Conservation (phyloP, 1,140 invertebrate species). For the Drosophila baimaii region DNA sequence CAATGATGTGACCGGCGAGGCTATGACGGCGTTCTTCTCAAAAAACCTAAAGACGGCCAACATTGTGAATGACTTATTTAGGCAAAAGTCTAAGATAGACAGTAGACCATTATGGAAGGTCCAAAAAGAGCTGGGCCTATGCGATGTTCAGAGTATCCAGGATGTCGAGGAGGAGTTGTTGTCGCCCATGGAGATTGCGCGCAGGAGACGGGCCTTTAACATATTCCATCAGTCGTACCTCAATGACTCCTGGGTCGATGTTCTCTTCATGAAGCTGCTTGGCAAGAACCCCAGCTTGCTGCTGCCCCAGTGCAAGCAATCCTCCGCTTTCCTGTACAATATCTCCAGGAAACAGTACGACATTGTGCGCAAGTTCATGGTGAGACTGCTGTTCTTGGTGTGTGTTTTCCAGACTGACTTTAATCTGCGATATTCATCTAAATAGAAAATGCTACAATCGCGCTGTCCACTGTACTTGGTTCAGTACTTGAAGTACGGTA, state of each 20-base stretch:
- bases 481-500: slow-evolving; percentile 59
- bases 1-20: slow-evolving; percentile 64
- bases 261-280: slow-evolving; percentile 70
- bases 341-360: slow-evolving; percentile 66
- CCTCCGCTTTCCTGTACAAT: slow-evolving; percentile 31
- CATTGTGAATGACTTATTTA: slow-evolving; percentile 45
- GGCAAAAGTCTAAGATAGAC: slow-evolving; percentile 45
- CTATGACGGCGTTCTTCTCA: slow-evolving; percentile 62
- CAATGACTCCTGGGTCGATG: slow-evolving; percentile 73
- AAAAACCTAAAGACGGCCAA: slow-evolving; percentile 52
- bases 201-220: slow-evolving; percentile 70
- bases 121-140: slow-evolving; percentile 65
- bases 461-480: slow-evolving; percentile 70
- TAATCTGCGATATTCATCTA: not conserved
- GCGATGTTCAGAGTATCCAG: slow-evolving; percentile 74
- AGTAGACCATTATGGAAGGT: slow-evolving; percentile 70
- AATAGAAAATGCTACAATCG: slow-evolving; percentile 78
- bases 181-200: slow-evolving; percentile 67
- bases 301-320: slow-evolving; percentile 63
- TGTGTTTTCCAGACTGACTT: rapidly evolving
- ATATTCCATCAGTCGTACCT: slow-evolving; percentile 75
- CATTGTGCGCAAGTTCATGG: slow-evolving; percentile 64
- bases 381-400: not conserved
- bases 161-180: slow-evolving; percentile 60
- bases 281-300: slow-evolving; percentile 59